A percentile compares a stretch with the other conserved stretches of the same genome.
These are phyloP conservation scores for Nasonovia ribisnigri DNA, from an alignment of 2,888 invertebrate species.

Conservation along the genomic window DNA sequence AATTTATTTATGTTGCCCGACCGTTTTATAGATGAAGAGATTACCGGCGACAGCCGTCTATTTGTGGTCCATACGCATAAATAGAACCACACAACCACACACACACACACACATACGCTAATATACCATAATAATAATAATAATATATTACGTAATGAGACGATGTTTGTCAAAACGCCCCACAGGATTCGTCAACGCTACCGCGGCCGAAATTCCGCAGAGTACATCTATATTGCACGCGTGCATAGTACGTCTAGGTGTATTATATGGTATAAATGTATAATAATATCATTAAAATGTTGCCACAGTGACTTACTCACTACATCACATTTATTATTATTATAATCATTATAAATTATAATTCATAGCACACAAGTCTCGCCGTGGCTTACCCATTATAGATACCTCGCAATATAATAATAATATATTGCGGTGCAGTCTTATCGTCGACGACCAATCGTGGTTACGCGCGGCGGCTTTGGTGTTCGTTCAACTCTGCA, in stretches of 20 bases:
- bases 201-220: background rate
- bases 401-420: no score
- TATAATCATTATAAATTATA: background rate
- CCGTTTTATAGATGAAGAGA: constrained; percentile 54
- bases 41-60: constrained; percentile 44
- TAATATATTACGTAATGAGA: constrained; percentile 32
- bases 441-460: background rate
- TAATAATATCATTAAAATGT: background rate
- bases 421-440: background rate
- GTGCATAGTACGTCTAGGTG: background rate
- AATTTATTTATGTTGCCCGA: constrained; percentile 52
- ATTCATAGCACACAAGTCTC: no score
- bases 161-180: constrained; percentile 30
- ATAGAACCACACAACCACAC: background rate
- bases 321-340: background rate
- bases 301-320: background rate
- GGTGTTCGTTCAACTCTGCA: background rate
- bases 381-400: background rate
- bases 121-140: constrained; percentile 4
- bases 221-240: background rate
- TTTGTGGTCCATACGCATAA: constrained; percentile 39
- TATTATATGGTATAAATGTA: no score
- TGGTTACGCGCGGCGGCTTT: background rate
- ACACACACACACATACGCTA: background rate
- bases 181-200: background rate